Percentiles rank a stretch among this genome's conserved stretches.
Evolutionary conservation across 2,888 invertebrate genomes (phyloP).

Genomic region (Acanthosepion lycidas): DNA sequence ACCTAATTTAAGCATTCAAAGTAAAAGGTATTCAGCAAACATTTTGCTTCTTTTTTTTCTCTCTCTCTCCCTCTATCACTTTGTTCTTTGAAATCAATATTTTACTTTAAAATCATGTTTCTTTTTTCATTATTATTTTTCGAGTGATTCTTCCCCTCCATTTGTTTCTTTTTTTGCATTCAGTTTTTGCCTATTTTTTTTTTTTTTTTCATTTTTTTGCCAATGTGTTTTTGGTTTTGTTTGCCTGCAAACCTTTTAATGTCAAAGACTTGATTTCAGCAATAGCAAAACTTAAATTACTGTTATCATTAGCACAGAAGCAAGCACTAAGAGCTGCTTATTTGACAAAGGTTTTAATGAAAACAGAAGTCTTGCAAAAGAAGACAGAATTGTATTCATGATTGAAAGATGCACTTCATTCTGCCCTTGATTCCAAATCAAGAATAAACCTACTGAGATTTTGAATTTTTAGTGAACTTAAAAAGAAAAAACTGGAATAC

Average conservation of each 20-base stretch:
- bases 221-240: neutral
- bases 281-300: neutral
- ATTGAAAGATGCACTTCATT: neutral
- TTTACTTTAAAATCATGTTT: neutral
- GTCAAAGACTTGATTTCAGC: neutral
- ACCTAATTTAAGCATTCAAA: too few species aligned
- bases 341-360: neutral
- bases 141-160: neutral
- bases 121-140: neutral
- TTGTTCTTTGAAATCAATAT: neutral
- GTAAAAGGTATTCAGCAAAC: too few species aligned
- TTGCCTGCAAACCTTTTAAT: conserved; percentile 12
- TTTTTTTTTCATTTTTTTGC: neutral
- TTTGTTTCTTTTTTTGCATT: neutral
- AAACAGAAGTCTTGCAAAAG: neutral
- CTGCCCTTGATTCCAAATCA: neutral
- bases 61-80: too few species aligned
- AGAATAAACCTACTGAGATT: neutral
- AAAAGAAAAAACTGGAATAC: too few species aligned
- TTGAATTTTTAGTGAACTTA: neutral
- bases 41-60: too few species aligned
- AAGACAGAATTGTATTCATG: neutral
- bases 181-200: neutral
- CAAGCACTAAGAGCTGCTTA: neutral
- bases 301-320: neutral